Base-by-base conservation (phyloP, 1,140 invertebrate genomes). In the Caerostris darwini region DNA sequence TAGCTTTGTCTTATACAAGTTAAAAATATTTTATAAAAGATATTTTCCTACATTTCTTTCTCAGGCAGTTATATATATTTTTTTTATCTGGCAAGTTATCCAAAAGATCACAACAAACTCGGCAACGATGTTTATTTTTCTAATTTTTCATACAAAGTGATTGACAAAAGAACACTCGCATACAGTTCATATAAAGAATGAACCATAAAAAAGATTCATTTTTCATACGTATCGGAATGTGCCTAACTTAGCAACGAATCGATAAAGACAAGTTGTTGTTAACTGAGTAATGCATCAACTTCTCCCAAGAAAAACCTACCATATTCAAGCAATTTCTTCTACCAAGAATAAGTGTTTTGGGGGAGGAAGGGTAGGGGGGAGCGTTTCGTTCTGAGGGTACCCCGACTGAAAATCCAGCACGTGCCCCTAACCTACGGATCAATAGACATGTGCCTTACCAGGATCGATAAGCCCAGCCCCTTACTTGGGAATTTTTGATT, bases 401-500 rank as follows among this genome's bases (percentile, higher is more conserved):
- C 90, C 90, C 81, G 61, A 54, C 59, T 82, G 59, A 92, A 92
- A 92, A 92, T 85, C 59, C 50, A 12, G 81, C 71, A 92, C 82
- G 82, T 64, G 67, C 90, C 90, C 77, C 90, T 61, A 91, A n/a
- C 69, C 57, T 53, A 82, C n/a, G 81, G 90, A 92, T 92, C 90
- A 92, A 92, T 92, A 92, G 17, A 83, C 77, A 92, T 81, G 90
- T 92, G 90, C 90, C 90, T 17, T 14, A 34, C 17, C 19, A 54
- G 8, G 82, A 92, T 92, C 90, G 90, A 92, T 92, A 92, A 58
- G 59, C n/a, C 50, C 53, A 83, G 17, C 17, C 90, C 56, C 90
- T 54, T n/a, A 54, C 34, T 85, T 58, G n/a, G 71, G 57, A 58
- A 85, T 58, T 85, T 85, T 85, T 85, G 57, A 58, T 85, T 83